Conservation (phyloP, 2,797 vertebrate species). For the Sebastes elongatus region DNA sequence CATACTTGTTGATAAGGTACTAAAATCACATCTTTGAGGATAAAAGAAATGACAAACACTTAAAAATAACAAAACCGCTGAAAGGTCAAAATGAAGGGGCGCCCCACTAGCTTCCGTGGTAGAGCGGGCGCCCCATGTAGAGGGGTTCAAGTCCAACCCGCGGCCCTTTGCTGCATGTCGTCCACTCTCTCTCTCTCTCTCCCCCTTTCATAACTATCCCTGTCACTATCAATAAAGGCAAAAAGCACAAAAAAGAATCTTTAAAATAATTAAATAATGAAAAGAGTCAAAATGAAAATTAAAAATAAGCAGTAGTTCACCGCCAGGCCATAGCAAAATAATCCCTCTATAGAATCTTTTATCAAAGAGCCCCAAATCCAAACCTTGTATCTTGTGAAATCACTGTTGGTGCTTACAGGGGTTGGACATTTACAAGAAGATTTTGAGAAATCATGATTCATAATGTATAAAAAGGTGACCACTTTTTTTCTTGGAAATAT, state of each 20-base stretch:
- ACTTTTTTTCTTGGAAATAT: neutral
- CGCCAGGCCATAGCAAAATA: neutral
- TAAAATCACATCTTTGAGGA: neutral
- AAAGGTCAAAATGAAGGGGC: too few relatives aligned
- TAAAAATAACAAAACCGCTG: too few relatives aligned
- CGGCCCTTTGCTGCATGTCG: too few relatives aligned
- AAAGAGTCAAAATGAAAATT: neutral
- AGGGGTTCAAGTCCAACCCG: too few relatives aligned
- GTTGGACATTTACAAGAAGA: neutral
- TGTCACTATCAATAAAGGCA: too few relatives aligned
- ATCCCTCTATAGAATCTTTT: neutral
- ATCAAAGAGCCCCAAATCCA: neutral
- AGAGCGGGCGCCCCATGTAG: too few relatives aligned
- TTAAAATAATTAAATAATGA: too few relatives aligned
- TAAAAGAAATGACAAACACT: neutral
- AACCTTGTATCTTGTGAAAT: neutral
- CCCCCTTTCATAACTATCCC: too few relatives aligned
- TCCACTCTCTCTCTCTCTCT: too few relatives aligned
- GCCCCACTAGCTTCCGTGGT: too few relatives aligned
- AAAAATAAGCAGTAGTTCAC: neutral
- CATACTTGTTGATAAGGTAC: neutral
- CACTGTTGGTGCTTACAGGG: neutral
- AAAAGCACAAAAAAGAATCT: too few relatives aligned
- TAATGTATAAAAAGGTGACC: neutral
- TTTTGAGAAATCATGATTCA: constrained; percentile 2